A percentile compares a stretch with the other conserved stretches of the same genome.
Evolutionary conservation across 2,888 invertebrate genomes (phyloP).

Genomic region (Tipula lateralis): DNA sequence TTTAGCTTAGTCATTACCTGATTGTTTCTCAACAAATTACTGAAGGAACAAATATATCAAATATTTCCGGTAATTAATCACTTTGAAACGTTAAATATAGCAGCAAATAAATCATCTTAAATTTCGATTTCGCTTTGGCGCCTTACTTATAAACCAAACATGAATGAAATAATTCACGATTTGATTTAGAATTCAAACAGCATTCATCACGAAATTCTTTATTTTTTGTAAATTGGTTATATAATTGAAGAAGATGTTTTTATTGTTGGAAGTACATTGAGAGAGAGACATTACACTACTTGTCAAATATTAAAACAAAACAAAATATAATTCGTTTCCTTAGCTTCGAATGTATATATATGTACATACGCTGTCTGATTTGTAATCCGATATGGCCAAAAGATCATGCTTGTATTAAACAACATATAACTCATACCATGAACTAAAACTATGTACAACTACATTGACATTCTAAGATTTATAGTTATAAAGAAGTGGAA

Average conservation of each 20-base stretch:
- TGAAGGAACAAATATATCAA: neutral
- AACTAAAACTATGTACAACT: neutral
- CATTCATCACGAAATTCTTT: constrained; percentile 5
- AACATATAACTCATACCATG: neutral
- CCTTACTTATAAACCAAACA: neutral
- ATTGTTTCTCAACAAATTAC: neutral
- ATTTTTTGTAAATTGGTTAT: neutral
- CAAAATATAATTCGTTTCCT: too few relatives aligned
- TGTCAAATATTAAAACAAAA: neutral
- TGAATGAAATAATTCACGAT: constrained; percentile 5
- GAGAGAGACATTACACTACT: neutral
- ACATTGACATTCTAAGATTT: neutral
- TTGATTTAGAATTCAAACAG: neutral
- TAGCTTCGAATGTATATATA: too few relatives aligned
- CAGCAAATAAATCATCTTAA: neutral
- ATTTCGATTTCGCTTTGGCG: neutral
- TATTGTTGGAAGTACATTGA: neutral
- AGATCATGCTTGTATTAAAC: neutral
- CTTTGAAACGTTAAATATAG: neutral
- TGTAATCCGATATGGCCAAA: neutral
- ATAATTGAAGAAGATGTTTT: neutral
- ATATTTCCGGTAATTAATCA: constrained; percentile 11
- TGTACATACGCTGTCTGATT: neutral
- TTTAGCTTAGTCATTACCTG: neutral
- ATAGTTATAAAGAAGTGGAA: neutral